These are phyloP conservation scores for Esox masquinongy DNA, from an alignment of 2,797 vertebrate genomes.

Conservation along the genomic window DNA sequence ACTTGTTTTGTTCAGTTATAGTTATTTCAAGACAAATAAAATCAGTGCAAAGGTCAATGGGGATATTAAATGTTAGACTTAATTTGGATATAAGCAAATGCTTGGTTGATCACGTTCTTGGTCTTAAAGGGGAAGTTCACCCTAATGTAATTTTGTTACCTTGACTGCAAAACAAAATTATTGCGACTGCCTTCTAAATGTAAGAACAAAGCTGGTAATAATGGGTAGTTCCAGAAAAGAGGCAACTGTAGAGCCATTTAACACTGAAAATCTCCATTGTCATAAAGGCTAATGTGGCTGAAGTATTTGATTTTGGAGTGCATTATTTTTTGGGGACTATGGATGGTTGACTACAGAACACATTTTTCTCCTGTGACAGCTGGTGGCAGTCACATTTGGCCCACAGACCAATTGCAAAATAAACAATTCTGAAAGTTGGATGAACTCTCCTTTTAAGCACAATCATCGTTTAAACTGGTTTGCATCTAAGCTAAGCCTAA, in stretches of 20 bases:
- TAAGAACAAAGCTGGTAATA: background rate
- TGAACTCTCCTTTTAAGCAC: conserved; percentile 59
- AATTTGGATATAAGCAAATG: conserved; percentile 61
- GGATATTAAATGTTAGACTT: conserved; percentile 70
- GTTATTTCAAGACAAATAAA: conserved; percentile 74
- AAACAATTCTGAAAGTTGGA: conserved; percentile 38
- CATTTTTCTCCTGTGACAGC: background rate
- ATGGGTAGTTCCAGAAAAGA: background rate
- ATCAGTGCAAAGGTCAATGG: conserved; percentile 90
- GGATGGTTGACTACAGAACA: background rate
- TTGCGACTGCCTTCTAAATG: background rate
- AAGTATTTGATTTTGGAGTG: background rate
- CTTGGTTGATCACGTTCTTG: conserved; percentile 61
- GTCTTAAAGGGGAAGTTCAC: conserved; percentile 59
- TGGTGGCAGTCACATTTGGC: conserved; percentile 41
- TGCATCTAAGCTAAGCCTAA: conserved; percentile 61
- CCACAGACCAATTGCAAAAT: conserved; percentile 23
- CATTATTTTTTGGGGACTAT: background rate
- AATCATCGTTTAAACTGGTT: conserved; percentile 59
- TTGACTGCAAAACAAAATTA: background rate
- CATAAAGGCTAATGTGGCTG: background rate
- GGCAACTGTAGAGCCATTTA: background rate
- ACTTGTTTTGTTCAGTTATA: conserved; percentile 72
- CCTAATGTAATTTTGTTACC: conserved; percentile 35
- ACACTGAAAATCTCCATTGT: background rate